These are phyloP conservation scores for Pycnomerus fuliginosus DNA, from an alignment of 2,888 invertebrate species.

Conservation along the genomic window DNA sequence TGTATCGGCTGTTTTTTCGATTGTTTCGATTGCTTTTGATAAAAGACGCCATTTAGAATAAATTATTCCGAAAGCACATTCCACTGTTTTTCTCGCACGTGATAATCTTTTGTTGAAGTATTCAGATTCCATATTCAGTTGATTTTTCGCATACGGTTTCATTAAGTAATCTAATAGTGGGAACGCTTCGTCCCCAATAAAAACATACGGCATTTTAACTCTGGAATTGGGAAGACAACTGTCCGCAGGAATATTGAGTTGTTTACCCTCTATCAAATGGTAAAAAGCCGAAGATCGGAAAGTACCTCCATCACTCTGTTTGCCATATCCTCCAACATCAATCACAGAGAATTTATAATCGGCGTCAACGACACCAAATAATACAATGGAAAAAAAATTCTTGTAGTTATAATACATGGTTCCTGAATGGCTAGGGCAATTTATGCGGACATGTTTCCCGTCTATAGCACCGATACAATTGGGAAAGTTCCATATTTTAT, in stretches of 20 bases:
- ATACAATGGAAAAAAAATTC: conserved; percentile 20
- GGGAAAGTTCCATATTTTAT: not conserved
- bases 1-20: conserved; percentile 4
- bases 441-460: conserved; percentile 3
- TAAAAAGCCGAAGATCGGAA: not conserved
- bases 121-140: conserved; percentile 1
- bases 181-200: conserved; percentile 1
- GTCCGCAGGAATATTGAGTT: conserved; percentile 2
- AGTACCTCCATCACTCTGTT: conserved; percentile 4
- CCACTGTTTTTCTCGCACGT: conserved; percentile 20
- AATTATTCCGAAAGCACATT: conserved; percentile 27
- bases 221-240: not conserved
- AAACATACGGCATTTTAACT: not conserved
- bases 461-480: not conserved
- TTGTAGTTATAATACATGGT: conserved; percentile 24
- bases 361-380: conserved; percentile 11
- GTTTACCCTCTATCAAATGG: not conserved
- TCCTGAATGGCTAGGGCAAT: conserved; percentile 15
- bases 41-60: conserved; percentile 27
- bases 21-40: conserved; percentile 25
- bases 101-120: conserved; percentile 22
- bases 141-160: not conserved
- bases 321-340: conserved; percentile 3
- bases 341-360: not conserved
- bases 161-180: not conserved